Base-by-base conservation (phyloP, 2,888 invertebrate genomes). In the Cremastobaeus sp. region DNA sequence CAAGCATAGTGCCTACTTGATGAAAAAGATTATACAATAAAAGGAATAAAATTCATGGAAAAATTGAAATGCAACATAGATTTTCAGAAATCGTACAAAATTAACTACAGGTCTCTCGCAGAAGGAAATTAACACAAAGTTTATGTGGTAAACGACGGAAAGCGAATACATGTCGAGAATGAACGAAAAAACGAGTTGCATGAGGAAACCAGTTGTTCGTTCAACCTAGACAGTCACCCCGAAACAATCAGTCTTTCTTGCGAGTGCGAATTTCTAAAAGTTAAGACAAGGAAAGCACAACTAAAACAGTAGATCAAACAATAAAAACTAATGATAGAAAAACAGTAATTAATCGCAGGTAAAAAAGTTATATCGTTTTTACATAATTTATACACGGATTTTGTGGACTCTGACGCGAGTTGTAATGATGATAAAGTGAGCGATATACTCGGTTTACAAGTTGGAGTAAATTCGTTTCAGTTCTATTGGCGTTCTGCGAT, bases 91-190 rank as follows among this genome's bases (percentile, higher is more conserved):
- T 81, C 74, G 86, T 86, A 86, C 86, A 86, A 85, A 85, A 82
- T 86, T 83, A 70, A 83, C 83, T 84, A 84, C 85, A 85, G 86
- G 85, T 85, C 85, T 83, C 82, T 85, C 76, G 80, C 70, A 75
- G 77, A 77, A 78, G 79, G 81, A 21, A 48, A 35, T 57, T 60
- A 57, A 62, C 5, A 25, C 54, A 59, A 41, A 60, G 70, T 76
- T 55, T 34, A 68, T 35, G 77, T 76, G 77, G 80, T 82, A 81
- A 78, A 78, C 75, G 52, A 48, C 18, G 8, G 15, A 12, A 11
- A 43, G 28, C 12, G 34, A 45, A 34, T 45, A 52, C 20, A 21
- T 14, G 8, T 25, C 39, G 41, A 12, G 17, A 41, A 21, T 43
- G 12, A 17, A 12, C 9, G 34, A 28, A 50, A 21, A 8, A 45